These are phyloP conservation scores for Hyperoplus immaculatus DNA, from an alignment of 2,797 vertebrate genomes.

Conservation along the genomic window DNA sequence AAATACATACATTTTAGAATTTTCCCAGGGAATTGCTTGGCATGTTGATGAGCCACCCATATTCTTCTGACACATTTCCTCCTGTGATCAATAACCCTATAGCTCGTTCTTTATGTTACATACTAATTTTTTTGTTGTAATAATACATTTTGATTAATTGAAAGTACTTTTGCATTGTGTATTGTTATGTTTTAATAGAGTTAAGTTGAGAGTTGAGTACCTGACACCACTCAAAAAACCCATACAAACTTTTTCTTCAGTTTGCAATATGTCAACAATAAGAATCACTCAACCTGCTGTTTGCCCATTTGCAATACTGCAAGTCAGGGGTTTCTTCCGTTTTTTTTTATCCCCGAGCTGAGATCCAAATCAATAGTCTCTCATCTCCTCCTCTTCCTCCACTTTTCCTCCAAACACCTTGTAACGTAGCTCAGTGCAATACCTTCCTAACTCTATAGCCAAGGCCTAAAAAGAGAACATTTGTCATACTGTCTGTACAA, in stretches of 20 bases:
- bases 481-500: conserved; percentile 32
- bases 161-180: not conserved
- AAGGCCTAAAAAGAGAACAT: conserved; percentile 47
- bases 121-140: not conserved
- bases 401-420: conserved; percentile 40
- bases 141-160: not conserved
- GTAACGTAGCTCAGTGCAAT: conserved; percentile 21
- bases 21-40: not conserved
- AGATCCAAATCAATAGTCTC: conserved; percentile 62
- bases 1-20: not conserved
- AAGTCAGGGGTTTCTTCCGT: conserved; percentile 65
- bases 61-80: not conserved
- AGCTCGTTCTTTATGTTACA: not conserved
- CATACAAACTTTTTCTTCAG: conserved; percentile 29
- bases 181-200: not conserved
- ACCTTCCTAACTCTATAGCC: conserved; percentile 12
- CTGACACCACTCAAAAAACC: conserved; percentile 3
- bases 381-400: conserved; percentile 43
- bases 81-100: not conserved
- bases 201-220: not conserved
- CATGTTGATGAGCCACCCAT: not conserved
- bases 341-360: conserved; percentile 46
- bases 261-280: conserved; percentile 56
- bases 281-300: conserved; percentile 54
- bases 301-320: conserved; percentile 72